A percentile compares a stretch with the other conserved stretches of the same genome.
phyloP scores from a whole-genome alignment of 1,140 invertebrate species.

The Stegodyphus mimosarum region DNA sequence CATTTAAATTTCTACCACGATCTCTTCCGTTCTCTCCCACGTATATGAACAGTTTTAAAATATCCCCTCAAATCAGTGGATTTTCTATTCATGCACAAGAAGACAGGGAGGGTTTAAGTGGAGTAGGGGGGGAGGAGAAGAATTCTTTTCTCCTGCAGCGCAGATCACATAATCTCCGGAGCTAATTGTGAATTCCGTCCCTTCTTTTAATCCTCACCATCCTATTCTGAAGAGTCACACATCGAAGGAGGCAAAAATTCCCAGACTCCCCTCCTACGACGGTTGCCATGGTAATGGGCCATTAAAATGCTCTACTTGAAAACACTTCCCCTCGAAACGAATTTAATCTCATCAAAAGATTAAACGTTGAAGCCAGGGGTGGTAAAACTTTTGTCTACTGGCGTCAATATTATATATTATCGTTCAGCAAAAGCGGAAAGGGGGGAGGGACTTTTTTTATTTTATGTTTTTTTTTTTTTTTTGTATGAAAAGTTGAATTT shows the following conservation, averaged over 20 bases:
- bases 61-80: not conserved
- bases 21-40: not conserved
- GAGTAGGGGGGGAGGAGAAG: not conserved
- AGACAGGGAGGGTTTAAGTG: no score
- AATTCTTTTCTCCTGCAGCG: not conserved
- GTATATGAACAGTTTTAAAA: not conserved
- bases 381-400: constrained; percentile 30
- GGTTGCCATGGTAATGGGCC: not conserved
- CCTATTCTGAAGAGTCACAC: constrained; percentile 8
- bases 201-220: constrained; percentile 25
- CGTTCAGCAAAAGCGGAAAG: not conserved
- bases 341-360: constrained; percentile 53
- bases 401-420: constrained; percentile 9
- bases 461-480: not conserved
- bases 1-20: not conserved
- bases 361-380: constrained; percentile 37
- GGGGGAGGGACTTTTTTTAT: not conserved
- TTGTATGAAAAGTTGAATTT: not conserved
- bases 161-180: constrained; percentile 14
- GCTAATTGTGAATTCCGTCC: constrained; percentile 52
- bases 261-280: not conserved
- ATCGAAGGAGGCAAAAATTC: no score
- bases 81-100: not conserved
- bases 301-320: not conserved
- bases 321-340: not conserved